Conservation (phyloP, 2,797 vertebrate species). For the Arctocebus calabarensis region DNA sequence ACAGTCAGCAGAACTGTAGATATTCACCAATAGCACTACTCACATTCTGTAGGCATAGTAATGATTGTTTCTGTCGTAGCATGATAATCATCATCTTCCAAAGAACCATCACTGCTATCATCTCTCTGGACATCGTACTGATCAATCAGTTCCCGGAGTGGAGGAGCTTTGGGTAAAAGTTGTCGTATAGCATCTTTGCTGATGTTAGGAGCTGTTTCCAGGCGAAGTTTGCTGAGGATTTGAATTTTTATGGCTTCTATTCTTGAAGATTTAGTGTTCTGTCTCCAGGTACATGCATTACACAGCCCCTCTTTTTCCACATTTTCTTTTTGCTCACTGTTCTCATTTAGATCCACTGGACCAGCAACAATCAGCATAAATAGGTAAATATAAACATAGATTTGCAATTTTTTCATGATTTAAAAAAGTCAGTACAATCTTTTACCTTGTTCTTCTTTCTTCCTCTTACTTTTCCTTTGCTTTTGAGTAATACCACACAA, state of each 20-base stretch:
- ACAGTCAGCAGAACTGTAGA: conserved; percentile 77
- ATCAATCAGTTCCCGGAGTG: conserved; percentile 97
- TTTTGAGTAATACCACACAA: conserved; percentile 82
- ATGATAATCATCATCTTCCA: conserved; percentile 98
- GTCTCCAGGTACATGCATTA: conserved; percentile 95
- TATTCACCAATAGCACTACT: conserved; percentile 88
- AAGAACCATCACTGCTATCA: conserved; percentile 93
- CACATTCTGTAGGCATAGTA: conserved; percentile 97
- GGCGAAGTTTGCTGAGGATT: conserved; percentile 98
- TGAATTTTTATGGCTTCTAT: conserved; percentile 98
- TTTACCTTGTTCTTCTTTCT: conserved; percentile 78
- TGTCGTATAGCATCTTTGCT: conserved; percentile 97
- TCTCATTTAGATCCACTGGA: conserved; percentile 92
- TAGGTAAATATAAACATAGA: conserved; percentile 91
- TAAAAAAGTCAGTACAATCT: conserved; percentile 84
- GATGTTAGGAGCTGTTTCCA: conserved; percentile 98
- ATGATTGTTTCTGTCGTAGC: conserved; percentile 97
- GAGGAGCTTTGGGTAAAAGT: conserved; percentile 97
- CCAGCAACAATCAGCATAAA: conserved; percentile 92
- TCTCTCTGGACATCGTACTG: conserved; percentile 98
- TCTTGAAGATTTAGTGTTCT: conserved; percentile 96
- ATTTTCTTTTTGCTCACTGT: conserved; percentile 89
- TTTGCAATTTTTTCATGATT: conserved; percentile 91
- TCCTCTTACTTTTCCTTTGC: conserved; percentile 82
- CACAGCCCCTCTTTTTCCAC: conserved; percentile 93